A percentile compares a stretch with the other conserved stretches of the same genome.
phyloP scores from a whole-genome alignment of 1,140 invertebrate species.

The Diprion similis region DNA sequence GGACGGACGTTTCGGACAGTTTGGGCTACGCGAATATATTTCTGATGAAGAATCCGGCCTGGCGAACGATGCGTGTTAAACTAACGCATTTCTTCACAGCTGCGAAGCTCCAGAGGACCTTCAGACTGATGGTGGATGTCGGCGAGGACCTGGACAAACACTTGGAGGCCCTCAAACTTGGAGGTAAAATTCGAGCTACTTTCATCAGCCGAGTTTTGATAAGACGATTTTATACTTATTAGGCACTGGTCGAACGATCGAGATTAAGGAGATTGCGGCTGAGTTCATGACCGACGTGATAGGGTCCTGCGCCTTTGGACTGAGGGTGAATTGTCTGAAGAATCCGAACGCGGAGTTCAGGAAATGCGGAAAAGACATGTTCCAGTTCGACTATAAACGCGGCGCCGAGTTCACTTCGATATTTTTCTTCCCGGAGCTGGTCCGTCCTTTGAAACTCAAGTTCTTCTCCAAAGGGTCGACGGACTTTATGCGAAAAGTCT shows the following conservation, averaged over 20 bases:
- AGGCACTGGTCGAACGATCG: conserved; percentile 37
- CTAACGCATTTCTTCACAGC: conserved; percentile 67
- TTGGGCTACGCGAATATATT: conserved; percentile 50
- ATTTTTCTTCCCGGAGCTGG: conserved; percentile 34
- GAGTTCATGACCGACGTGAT: conserved; percentile 61
- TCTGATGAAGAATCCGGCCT: conserved; percentile 54
- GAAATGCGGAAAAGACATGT: conserved; percentile 48
- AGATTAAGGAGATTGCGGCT: conserved; percentile 52
- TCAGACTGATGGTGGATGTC: conserved; percentile 52
- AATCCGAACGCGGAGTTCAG: conserved; percentile 46
- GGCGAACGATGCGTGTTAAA: conserved; percentile 65
- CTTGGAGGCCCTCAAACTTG: conserved; percentile 26
- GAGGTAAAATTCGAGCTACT: conserved; percentile 4
- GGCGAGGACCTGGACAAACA: conserved; percentile 40
- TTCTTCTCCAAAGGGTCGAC: conserved; percentile 33
- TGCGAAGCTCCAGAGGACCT: conserved; percentile 67
- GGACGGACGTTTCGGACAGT: conserved; percentile 26
- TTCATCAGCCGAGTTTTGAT: background rate
- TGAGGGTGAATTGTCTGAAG: conserved; percentile 54
- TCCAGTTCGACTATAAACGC: conserved; percentile 56
- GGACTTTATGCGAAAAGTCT: conserved; percentile 40
- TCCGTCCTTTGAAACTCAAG: conserved; percentile 33
- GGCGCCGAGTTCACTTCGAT: conserved; percentile 35
- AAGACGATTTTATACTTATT: background rate
- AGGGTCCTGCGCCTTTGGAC: conserved; percentile 57